A percentile compares a stretch with the other conserved stretches of the same genome.
Conservation (phyloP, 1,140 invertebrate genomes). For the Heliothis virescens region DNA sequence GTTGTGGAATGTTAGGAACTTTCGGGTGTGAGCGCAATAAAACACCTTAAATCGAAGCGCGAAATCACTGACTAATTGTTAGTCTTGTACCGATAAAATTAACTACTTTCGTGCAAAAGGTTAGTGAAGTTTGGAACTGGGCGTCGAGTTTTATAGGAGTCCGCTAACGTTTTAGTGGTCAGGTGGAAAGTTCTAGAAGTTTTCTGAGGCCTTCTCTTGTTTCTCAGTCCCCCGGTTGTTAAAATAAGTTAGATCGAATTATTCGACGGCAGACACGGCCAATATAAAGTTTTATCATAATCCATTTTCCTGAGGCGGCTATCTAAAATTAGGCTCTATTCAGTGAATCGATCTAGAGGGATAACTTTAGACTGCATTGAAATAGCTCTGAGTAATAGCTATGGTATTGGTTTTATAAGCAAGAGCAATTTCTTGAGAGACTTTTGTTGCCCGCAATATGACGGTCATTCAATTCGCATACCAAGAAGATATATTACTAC, state of each 20-base stretch:
- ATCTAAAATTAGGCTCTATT: conserved; percentile 11
- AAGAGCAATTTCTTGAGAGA: not conserved
- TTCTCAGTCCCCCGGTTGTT: conserved; percentile 9
- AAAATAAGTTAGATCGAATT: conserved; percentile 4
- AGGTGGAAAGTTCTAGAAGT: conserved; percentile 39
- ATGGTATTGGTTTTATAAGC: not conserved
- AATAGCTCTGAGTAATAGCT: not conserved
- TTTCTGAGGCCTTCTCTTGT: conserved; percentile 27
- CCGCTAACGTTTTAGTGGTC: conserved; percentile 34
- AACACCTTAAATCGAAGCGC: conserved; percentile 56
- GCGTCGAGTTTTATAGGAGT: conserved; percentile 43
- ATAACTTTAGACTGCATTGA: not conserved
- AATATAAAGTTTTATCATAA: conserved; percentile 6
- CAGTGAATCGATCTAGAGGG: not conserved
- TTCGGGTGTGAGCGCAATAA: conserved; percentile 57
- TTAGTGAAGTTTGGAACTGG: conserved; percentile 43
- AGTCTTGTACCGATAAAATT: conserved; percentile 56
- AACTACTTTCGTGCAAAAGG: conserved; percentile 44
- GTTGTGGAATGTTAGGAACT: conserved; percentile 49
- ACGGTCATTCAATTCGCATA: conserved; percentile 4
- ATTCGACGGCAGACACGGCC: not conserved
- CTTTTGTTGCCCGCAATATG: too few species aligned
- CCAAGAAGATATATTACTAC: not conserved
- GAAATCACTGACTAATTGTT: conserved; percentile 60
- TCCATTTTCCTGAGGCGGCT: not conserved